A percentile compares a stretch with the other conserved stretches of the same genome.
Evolutionary conservation across 2,888 invertebrate species (phyloP).

Genomic region (Noctua janthina): DNA sequence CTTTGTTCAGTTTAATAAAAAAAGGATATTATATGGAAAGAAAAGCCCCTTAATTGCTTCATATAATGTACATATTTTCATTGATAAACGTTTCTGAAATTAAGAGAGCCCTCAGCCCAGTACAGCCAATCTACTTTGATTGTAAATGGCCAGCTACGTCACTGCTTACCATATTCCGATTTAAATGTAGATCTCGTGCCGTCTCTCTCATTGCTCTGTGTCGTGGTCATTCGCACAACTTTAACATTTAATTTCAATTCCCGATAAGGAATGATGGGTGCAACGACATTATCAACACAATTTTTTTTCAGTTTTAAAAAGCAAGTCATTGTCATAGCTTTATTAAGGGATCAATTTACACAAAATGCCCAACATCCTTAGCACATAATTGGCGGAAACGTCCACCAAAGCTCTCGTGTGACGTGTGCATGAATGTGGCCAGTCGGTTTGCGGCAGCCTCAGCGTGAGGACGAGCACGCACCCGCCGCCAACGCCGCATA

Average conservation of each 20-base stretch:
- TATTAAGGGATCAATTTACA: constrained; percentile 28
- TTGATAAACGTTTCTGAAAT: no score
- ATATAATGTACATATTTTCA: no score
- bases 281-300: background rate
- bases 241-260: constrained; percentile 3
- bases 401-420: constrained; percentile 32
- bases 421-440: constrained; percentile 37
- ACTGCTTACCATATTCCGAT: constrained; percentile 55
- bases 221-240: constrained; percentile 13
- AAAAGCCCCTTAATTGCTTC: no score
- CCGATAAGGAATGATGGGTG: background rate
- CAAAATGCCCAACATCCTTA: constrained; percentile 44
- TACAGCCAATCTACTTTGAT: background rate
- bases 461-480: constrained; percentile 18
- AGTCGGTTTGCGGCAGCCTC: constrained; percentile 39
- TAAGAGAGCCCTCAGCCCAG: no score
- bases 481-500: constrained; percentile 43
- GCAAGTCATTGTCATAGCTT: background rate
- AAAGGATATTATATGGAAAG: no score
- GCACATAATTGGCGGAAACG: constrained; percentile 50
- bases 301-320: constrained; percentile 7
- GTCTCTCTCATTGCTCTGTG: constrained; percentile 32
- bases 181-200: constrained; percentile 50
- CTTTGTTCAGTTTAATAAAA: no score
- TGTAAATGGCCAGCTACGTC: constrained; percentile 51